Base-by-base conservation (phyloP, 1,140 invertebrate genomes). In the Cardiocondyla obscurior region DNA sequence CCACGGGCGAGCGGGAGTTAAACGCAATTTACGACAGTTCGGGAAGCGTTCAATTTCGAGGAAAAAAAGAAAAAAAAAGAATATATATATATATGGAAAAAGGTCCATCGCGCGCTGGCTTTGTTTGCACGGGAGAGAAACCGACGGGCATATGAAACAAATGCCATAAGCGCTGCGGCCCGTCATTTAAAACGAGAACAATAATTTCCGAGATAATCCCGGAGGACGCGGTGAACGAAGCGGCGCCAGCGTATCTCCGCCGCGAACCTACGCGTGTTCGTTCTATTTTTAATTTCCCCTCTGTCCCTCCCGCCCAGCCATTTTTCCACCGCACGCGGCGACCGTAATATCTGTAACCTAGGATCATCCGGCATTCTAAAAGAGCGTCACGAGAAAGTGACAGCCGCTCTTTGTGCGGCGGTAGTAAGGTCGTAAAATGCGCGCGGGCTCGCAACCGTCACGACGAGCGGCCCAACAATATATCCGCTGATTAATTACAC, bases 401-500 rank as follows among this genome's bases (percentile, higher is more conserved):
- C 81, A 77, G 72, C n/a, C n/a, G 51, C 69, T 77, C 82, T 83
- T 83, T 83, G 81, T 83, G 81, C 19, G 36, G 46, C 58, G 36
- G 8, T 65, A 79, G 82, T 77, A 79, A 79, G 49, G 39, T 79
- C 82, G 82, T 83, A 83, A 83, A 83, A 60, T 19, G 46, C 19
- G n/a, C 51, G 46, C 65, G 74, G 28, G 58, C 51, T 36, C 10
- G 76, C 77, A 57, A 44, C 51, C 65, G 49, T 72, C 77, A 64
- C 30, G 46, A 39, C 28, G 55, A 60, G 30, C 44, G 30, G 46
- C 58, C 44, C 72, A 65, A 82, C 70, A 73, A 74, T 82, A 64
- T 82, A 62, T 82, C 73, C 49, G 58, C 53, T 79, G 74, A 83
- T 83, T 83, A 83, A 83, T 83, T 83, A 83, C 82, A 79, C 60